phyloP scores from a whole-genome alignment of 2,888 invertebrate species.

The Euspilapteryx auroguttella region DNA sequence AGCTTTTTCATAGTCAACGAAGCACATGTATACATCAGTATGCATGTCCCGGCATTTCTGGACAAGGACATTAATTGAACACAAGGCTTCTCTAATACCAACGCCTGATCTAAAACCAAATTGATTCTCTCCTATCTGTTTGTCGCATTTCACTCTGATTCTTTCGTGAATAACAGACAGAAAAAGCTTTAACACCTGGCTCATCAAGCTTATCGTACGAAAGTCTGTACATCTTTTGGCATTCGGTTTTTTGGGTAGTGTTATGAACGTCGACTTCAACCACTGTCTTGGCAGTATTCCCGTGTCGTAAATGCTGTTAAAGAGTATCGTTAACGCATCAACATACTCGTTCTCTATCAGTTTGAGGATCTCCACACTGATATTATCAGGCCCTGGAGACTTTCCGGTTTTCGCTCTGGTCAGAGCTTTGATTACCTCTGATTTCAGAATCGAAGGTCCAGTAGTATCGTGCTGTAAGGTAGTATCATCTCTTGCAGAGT shows the following conservation, averaged over 20 bases:
- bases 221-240: slow-evolving; percentile 1
- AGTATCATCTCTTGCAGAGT: neutral
- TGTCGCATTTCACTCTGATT: slow-evolving; percentile 1
- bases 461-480: neutral
- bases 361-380: slow-evolving; percentile 7
- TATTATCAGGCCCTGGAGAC: slow-evolving; percentile 4
- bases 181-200: slow-evolving; percentile 1
- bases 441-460: neutral
- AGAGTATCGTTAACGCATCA: neutral
- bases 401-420: slow-evolving; percentile 6
- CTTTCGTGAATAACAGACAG: slow-evolving; percentile 1
- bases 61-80: neutral
- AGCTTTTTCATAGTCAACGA: slow-evolving; percentile 1
- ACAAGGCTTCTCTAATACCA: neutral
- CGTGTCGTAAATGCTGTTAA: neutral
- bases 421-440: slow-evolving; percentile 6
- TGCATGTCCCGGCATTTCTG: slow-evolving; percentile 1
- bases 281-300: neutral
- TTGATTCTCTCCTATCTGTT: neutral
- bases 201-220: neutral
- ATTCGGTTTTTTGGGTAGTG: neutral
- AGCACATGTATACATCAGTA: neutral
- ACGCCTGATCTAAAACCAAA: slow-evolving; percentile 1
- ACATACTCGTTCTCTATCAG: neutral
- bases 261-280: neutral